Conservation (phyloP, 2,113 vertebrate species). For the Vanacampus margaritifer region DNA sequence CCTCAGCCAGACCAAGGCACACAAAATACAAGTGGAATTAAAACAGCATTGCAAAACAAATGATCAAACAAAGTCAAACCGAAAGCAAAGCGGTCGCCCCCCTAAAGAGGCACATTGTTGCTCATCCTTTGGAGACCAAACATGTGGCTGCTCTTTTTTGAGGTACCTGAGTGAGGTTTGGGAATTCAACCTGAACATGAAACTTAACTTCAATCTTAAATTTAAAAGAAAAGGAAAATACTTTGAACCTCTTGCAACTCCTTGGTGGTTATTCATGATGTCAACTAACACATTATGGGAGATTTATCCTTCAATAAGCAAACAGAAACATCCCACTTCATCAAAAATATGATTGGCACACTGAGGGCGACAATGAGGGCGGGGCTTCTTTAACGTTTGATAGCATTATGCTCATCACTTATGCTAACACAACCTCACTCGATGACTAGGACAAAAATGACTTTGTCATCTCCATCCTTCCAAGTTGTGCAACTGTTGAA, state of each 20-base stretch:
- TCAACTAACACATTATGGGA: too few species aligned
- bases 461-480: neutral
- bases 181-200: slow-evolving; percentile 1
- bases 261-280: neutral
- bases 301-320: neutral
- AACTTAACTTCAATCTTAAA: neutral
- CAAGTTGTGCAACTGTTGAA: neutral
- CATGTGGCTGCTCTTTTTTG: neutral
- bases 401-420: too few species aligned
- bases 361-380: neutral
- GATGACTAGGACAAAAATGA: neutral
- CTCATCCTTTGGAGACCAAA: slow-evolving; percentile 16
- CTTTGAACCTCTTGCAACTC: neutral
- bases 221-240: too few species aligned
- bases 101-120: slow-evolving; percentile 38
- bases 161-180: slow-evolving; percentile 45
- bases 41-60: slow-evolving; percentile 43
- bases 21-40: slow-evolving; percentile 45
- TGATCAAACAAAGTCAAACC: neutral
- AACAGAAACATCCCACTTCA: neutral
- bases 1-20: slow-evolving; percentile 30
- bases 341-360: neutral
- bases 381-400: neutral
- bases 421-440: neutral
- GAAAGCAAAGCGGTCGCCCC: slow-evolving; percentile 33